Evolutionary conservation across 2,797 vertebrate genomes (phyloP).

Genomic region (Enteromius viviparus): DNA sequence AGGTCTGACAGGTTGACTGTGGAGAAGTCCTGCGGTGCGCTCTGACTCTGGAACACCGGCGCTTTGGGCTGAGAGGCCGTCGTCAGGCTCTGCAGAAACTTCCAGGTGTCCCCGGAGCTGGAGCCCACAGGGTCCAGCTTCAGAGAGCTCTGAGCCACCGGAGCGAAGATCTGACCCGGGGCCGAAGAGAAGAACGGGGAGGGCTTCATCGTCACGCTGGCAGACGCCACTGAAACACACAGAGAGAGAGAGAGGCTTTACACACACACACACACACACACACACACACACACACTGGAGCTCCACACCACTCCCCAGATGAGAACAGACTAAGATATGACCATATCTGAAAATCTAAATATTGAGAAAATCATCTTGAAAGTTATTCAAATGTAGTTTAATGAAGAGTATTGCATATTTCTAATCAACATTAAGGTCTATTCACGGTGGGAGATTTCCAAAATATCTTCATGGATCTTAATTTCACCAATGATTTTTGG

Average conservation of each 20-base stretch:
- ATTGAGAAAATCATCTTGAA: no score
- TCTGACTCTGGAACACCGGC: constrained; percentile 48
- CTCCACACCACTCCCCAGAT: no score
- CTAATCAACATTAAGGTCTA: no score
- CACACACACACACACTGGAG: no score
- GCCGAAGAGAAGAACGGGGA: constrained; percentile 56
- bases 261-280: no score
- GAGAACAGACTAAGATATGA: no score
- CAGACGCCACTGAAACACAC: constrained; percentile 50
- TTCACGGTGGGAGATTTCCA: no score
- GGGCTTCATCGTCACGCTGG: constrained; percentile 30
- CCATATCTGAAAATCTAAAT: no score
- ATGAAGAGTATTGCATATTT: no score
- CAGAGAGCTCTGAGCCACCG: background rate
- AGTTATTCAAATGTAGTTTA: no score
- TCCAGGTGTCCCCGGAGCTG: constrained; percentile 64
- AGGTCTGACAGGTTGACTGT: constrained; percentile 77
- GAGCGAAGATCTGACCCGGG: constrained; percentile 53
- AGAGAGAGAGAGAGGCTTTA: background rate
- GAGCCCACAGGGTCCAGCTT: constrained; percentile 62
- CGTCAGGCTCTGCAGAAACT: constrained; percentile 70
- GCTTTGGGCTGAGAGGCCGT: constrained; percentile 66
- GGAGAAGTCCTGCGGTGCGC: constrained; percentile 63
- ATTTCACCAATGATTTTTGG: no score
- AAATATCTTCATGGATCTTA: no score